Base-by-base conservation (phyloP, 2,888 invertebrate species). In the Plagodis pulveraria region DNA sequence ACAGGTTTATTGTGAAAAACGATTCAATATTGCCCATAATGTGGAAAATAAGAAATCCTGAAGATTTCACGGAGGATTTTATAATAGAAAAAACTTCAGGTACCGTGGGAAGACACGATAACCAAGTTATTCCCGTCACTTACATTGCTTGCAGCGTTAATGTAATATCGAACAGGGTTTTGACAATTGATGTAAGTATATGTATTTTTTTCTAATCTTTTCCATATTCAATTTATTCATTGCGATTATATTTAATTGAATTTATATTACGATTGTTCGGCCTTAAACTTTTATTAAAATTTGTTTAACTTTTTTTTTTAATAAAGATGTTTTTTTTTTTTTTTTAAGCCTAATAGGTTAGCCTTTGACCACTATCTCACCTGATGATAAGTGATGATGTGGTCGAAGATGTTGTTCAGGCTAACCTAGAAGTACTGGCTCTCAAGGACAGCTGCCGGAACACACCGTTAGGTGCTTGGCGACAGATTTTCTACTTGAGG, bases 21-120 rank as follows among this genome's bases (percentile, higher is more conserved):
- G 91, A 93, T 70, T 93, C 94, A 0, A 86, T 93, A 38, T 76
- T 94, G 48, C 85, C 93, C 10, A 77, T 95, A 47, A 88, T 87
- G 78, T 95, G 95, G 95, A 84, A 85, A 71, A 86, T 95, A 67
- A 76, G 80, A 41, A 90, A 91, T 64, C 65, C 82, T 0, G 72
- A 82, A 7, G 89, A 91, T 33, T 83, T 89, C 33, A 63, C 83
- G 6, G 88, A 90, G 66, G 87, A 93, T 67, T 93, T 93, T 67
- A 88, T 89, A 64, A 87, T 94, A 69, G 77, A 85, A 0, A 79
- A 86, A 53, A 83, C 81, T 6, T 77, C 81, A 7, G 94, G 94
- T 7, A 81, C 84, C 9, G 86, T 94, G 36, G 72, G 70, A 11
- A 81, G 93, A 57, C 76, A 87, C 65, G 91, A 91, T 34, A 88